Percentiles rank a stretch among this genome's conserved stretches.
Evolutionary conservation across 2,113 vertebrate species (phyloP).

Genomic region (Pelobates fuscus): DNA sequence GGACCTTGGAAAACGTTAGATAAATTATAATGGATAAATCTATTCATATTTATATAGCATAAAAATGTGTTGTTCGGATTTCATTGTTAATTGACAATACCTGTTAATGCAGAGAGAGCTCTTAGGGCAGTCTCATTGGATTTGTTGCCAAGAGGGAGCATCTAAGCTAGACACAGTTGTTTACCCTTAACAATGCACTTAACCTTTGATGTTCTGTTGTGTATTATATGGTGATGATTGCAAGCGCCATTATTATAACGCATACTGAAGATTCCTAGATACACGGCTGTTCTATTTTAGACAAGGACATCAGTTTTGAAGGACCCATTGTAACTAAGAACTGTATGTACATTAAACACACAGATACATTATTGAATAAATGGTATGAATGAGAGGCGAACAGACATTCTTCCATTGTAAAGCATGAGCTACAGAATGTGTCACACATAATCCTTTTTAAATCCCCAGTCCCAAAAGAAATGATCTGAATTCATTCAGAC

Average conservation of each 20-base stretch:
- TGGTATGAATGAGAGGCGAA: background rate
- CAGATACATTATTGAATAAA: background rate
- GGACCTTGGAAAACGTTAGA: too few relatives aligned
- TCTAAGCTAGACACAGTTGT: conserved; percentile 4
- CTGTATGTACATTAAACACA: too few relatives aligned
- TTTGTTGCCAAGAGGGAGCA: conserved; percentile 25
- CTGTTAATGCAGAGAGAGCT: background rate
- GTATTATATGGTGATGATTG: background rate
- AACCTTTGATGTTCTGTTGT: background rate
- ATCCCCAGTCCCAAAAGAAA: background rate
- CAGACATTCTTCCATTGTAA: background rate
- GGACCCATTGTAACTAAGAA: too few relatives aligned
- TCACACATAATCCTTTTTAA: background rate
- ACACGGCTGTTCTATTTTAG: too few relatives aligned
- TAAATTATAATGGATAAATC: too few relatives aligned
- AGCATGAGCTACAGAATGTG: background rate
- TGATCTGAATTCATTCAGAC: background rate
- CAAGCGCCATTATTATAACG: too few relatives aligned
- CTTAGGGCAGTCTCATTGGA: background rate
- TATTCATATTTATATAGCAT: too few relatives aligned
- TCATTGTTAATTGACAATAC: conserved; percentile 20
- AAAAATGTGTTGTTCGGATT: too few relatives aligned
- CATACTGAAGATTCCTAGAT: too few relatives aligned
- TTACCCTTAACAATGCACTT: background rate
- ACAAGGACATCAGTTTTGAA: too few relatives aligned